phyloP scores from a whole-genome alignment of 2,113 vertebrate genomes.

The human (Homo sapiens) region DNA sequence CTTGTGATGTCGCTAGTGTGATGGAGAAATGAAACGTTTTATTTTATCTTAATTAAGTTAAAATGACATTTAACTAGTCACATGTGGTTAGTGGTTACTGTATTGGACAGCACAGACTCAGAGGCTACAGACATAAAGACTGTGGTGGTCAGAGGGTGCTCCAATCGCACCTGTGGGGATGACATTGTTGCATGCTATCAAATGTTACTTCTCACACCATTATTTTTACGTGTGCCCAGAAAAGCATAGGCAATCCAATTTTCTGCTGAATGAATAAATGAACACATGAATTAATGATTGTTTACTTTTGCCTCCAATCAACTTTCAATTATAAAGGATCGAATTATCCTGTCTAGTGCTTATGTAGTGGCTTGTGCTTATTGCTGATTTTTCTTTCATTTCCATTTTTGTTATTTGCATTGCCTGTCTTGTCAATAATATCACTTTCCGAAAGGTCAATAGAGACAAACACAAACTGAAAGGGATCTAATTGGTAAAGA shows the following conservation, averaged over 20 bases:
- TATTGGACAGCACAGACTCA: not conserved
- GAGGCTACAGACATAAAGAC: not conserved
- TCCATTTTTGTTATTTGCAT: not conserved
- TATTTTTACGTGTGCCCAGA: not conserved
- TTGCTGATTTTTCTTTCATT: not conserved
- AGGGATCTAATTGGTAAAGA: not conserved
- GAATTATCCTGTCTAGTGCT: not conserved
- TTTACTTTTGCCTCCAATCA: not conserved
- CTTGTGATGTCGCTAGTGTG: not conserved
- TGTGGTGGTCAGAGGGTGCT: not conserved
- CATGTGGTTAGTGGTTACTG: no score
- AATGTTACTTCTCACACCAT: not conserved
- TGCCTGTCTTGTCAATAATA: not conserved
- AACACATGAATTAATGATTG: not conserved
- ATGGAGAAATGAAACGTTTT: not conserved
- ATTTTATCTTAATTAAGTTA: not conserved
- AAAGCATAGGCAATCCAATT: not conserved
- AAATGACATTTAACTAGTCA: not conserved
- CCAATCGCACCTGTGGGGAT: no score
- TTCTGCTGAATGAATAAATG: not conserved
- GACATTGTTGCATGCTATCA: fast-evolving
- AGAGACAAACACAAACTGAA: not conserved
- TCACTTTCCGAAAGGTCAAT: not conserved
- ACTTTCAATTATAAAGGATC: not conserved
- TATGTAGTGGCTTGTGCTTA: not conserved